Conservation (phyloP, 2,888 invertebrate species). For the Cepaea hortensis region DNA sequence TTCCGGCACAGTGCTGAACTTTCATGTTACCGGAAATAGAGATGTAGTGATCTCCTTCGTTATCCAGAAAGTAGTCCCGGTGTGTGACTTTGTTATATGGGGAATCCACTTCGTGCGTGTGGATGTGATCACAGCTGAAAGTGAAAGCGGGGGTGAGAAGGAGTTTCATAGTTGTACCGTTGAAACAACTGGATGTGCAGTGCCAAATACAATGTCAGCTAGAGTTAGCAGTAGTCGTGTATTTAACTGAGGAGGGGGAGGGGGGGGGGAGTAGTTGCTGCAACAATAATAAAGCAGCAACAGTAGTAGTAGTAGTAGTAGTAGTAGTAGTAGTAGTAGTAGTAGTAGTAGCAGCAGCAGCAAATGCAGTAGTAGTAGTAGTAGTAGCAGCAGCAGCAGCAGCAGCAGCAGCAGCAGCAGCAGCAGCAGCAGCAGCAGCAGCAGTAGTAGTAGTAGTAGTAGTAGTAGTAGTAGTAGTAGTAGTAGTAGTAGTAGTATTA, state of each 20-base stretch:
- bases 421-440: background rate
- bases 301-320: too few species aligned
- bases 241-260: background rate
- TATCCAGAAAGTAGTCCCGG: conserved; percentile 60
- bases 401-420: too few species aligned
- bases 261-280: too few species aligned
- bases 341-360: too few species aligned
- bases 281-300: too few species aligned
- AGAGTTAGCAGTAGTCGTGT: background rate
- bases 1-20: conserved; percentile 67
- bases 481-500: background rate
- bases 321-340: too few species aligned
- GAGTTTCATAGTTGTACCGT: background rate
- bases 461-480: conserved; percentile 9
- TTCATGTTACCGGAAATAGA: conserved; percentile 67
- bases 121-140: conserved; percentile 68
- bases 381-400: too few species aligned
- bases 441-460: background rate
- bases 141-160: background rate
- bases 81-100: conserved; percentile 65
- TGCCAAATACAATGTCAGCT: background rate
- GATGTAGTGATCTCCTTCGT: conserved; percentile 58
- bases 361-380: too few species aligned
- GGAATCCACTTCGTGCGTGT: conserved; percentile 65
- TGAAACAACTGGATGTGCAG: background rate